A percentile compares a stretch with the other conserved stretches of the same genome.
phyloP scores from a whole-genome alignment of 2,888 invertebrate species.

The Dione vanillae region DNA sequence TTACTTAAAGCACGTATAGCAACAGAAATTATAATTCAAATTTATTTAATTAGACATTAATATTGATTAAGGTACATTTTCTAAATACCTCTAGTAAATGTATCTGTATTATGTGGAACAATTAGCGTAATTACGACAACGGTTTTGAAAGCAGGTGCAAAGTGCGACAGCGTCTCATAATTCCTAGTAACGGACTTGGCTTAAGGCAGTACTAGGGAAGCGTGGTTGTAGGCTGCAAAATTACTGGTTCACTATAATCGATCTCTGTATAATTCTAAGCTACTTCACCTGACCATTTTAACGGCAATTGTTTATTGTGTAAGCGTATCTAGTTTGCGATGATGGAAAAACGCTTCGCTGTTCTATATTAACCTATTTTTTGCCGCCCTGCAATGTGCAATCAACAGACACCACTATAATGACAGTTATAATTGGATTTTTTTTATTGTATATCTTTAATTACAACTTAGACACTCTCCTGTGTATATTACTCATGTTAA shows the following conservation, averaged over 20 bases:
- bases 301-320: conserved; percentile 57
- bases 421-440: conserved; percentile 28
- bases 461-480: conserved; percentile 19
- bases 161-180: conserved; percentile 71
- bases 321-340: conserved; percentile 46
- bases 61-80: conserved; percentile 39
- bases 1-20: neutral
- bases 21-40: neutral
- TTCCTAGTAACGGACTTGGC: conserved; percentile 78
- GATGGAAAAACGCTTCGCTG: conserved; percentile 42
- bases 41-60: conserved; percentile 27
- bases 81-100: conserved; percentile 45
- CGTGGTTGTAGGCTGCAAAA: conserved; percentile 75
- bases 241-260: conserved; percentile 74
- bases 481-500: conserved; percentile 10
- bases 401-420: conserved; percentile 30
- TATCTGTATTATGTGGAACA: conserved; percentile 57
- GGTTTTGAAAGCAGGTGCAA: conserved; percentile 79
- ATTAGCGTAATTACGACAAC: conserved; percentile 78
- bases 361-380: conserved; percentile 42
- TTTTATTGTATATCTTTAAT: conserved; percentile 27
- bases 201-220: conserved; percentile 77
- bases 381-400: conserved; percentile 43
- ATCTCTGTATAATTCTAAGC: conserved; percentile 73
- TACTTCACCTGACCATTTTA: conserved; percentile 67